Conservation (phyloP, 2,113 vertebrate species). For the Perccottus glenii region DNA sequence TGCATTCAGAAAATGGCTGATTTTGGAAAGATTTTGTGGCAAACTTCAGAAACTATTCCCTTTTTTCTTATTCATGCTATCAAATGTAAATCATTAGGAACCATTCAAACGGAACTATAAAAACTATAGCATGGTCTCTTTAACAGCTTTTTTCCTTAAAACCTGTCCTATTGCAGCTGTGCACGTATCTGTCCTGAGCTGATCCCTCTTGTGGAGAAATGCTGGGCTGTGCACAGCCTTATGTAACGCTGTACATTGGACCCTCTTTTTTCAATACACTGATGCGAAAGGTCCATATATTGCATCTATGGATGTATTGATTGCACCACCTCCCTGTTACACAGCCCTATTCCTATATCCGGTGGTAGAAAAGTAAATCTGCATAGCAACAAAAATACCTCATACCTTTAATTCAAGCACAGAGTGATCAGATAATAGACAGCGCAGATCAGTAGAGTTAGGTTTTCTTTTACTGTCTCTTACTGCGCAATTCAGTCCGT, state of each 20-base stretch:
- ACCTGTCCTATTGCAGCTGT: constrained; percentile 5
- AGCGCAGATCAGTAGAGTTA: neutral
- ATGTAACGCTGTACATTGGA: constrained; percentile 32
- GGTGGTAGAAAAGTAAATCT: constrained; percentile 65
- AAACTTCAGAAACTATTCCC: neutral
- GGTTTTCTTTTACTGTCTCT: constrained; percentile 20
- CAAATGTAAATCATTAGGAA: neutral
- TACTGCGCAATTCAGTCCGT: constrained; percentile 31
- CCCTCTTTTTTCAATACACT: constrained; percentile 16
- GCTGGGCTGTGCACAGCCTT: constrained; percentile 17
- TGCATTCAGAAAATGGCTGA: neutral
- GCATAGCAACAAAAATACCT: constrained; percentile 65
- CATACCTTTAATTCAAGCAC: constrained; percentile 27
- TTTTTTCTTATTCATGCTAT: constrained; percentile 1
- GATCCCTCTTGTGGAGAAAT: constrained; percentile 4
- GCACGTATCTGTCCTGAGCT: constrained; percentile 5
- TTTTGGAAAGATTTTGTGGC: too few species aligned
- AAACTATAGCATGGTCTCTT: too few species aligned
- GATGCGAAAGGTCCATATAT: constrained; percentile 17
- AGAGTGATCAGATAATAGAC: constrained; percentile 20
- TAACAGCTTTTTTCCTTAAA: neutral
- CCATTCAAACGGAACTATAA: too few species aligned
- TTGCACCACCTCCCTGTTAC: constrained; percentile 6
- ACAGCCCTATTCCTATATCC: constrained; percentile 11
- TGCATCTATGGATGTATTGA: neutral